These are phyloP conservation scores for Bellardia pandia DNA, from an alignment of 2,888 invertebrate genomes.

Conservation along the genomic window DNA sequence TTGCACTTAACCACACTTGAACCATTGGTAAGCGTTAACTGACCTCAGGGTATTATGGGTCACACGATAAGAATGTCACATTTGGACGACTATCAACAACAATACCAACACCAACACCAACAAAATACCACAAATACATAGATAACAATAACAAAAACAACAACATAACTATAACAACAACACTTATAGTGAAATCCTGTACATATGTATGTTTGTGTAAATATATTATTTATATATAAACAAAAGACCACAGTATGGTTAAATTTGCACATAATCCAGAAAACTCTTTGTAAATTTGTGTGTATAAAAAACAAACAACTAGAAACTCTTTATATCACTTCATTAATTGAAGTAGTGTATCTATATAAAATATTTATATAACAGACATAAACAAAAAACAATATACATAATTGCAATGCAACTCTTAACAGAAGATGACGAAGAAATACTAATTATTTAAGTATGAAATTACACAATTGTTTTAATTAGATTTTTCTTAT, in stretches of 20 bases:
- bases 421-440: not conserved
- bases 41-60: slow-evolving; percentile 78
- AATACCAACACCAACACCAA: slow-evolving; percentile 42
- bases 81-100: slow-evolving; percentile 51
- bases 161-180: not conserved
- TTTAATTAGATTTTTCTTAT: not conserved
- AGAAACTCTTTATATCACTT: slow-evolving; percentile 37
- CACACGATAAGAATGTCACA: slow-evolving; percentile 64
- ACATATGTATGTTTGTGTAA: slow-evolving; percentile 20
- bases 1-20: slow-evolving; percentile 76
- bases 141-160: slow-evolving; percentile 16
- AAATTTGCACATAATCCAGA: slow-evolving; percentile 46
- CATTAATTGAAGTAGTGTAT: slow-evolving; percentile 33
- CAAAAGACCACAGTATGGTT: not conserved
- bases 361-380: slow-evolving; percentile 4
- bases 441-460: slow-evolving; percentile 19
- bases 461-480: slow-evolving; percentile 3
- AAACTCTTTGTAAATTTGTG: slow-evolving; percentile 52
- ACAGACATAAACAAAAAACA: not conserved
- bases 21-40: slow-evolving; percentile 82
- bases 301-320: slow-evolving; percentile 15
- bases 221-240: slow-evolving; percentile 15
- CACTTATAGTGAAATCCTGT: slow-evolving; percentile 5
- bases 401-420: slow-evolving; percentile 50
- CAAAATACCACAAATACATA: slow-evolving; percentile 64